These are phyloP conservation scores for sheep (Ovis aries) DNA, from an alignment of 2,113 vertebrate genomes.

Conservation along the genomic window DNA sequence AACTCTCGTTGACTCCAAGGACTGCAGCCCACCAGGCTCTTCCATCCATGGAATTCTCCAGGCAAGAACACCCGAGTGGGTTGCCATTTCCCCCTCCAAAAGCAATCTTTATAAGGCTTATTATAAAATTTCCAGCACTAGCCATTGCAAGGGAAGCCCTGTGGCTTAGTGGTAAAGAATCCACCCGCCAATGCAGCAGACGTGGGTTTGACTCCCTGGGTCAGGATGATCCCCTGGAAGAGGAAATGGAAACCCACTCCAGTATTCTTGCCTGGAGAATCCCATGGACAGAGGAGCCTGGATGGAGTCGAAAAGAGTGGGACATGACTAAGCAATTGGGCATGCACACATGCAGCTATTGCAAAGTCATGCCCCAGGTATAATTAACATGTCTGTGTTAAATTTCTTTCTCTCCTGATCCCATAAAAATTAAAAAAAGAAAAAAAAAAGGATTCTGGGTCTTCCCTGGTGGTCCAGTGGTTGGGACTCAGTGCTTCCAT, in stretches of 20 bases:
- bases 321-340: neutral
- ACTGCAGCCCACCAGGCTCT: neutral
- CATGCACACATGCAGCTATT: neutral
- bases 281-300: neutral
- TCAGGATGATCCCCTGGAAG: neutral
- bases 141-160: neutral
- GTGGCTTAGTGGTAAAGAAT: neutral
- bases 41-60: neutral
- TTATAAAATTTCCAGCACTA: neutral
- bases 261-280: neutral
- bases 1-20: neutral
- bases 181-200: neutral
- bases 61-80: neutral
- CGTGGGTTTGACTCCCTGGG: neutral
- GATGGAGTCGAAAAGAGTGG: neutral
- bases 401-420: neutral
- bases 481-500: neutral
- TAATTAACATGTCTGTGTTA: neutral
- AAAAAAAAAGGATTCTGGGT: neutral
- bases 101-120: neutral
- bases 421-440: neutral
- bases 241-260: neutral
- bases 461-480: neutral
- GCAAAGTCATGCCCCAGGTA: neutral
- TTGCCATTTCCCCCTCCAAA: neutral